phyloP scores from a whole-genome alignment of 2,113 vertebrate genomes.

The Hyaena hyaena region DNA sequence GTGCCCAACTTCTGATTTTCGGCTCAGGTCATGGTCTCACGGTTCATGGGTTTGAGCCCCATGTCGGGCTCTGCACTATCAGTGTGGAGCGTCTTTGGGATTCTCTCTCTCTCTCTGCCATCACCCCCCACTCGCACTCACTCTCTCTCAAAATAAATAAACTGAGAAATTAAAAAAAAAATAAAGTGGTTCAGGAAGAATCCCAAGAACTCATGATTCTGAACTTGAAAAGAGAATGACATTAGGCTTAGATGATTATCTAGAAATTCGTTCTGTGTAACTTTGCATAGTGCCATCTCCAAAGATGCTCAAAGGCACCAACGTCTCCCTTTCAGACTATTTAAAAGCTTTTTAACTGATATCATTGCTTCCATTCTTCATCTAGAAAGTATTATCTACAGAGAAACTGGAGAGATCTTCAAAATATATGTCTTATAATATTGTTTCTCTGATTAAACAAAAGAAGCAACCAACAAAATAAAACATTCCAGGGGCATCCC shows the following conservation, averaged over 20 bases:
- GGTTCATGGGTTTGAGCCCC: no score
- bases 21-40: no score
- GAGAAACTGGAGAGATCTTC: background rate
- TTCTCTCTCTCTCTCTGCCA: no score
- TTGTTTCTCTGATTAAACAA: background rate
- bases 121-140: no score
- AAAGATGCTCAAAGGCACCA: background rate
- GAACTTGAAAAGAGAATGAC: background rate
- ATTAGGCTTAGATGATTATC: background rate
- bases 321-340: background rate
- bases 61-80: no score
- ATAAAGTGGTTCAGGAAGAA: slow-evolving; percentile 40
- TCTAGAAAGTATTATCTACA: background rate
- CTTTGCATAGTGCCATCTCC: background rate
- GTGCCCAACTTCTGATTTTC: no score
- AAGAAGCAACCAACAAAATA: background rate
- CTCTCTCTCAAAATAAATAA: no score
- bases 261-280: background rate
- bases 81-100: no score
- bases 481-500: background rate
- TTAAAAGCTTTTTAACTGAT: background rate
- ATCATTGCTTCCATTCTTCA: slow-evolving; percentile 38
- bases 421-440: slow-evolving; percentile 4
- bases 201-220: background rate
- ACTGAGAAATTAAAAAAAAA: no score